Conservation (phyloP, 2,113 vertebrate species). For the Scortum barcoo region DNA sequence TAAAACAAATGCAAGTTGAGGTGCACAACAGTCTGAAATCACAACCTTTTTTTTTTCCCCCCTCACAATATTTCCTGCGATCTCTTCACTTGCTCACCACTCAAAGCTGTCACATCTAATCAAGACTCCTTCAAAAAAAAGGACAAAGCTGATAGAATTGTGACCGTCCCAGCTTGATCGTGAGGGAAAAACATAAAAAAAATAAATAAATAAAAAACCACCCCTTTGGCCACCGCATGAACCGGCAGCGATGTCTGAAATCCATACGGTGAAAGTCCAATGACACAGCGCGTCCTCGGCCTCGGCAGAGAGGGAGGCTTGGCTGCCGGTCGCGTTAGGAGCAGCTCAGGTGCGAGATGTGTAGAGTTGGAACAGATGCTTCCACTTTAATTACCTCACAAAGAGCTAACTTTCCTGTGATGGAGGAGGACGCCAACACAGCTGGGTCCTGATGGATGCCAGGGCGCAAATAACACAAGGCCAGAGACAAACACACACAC, state of each 20-base stretch:
- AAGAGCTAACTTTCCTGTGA: constrained; percentile 73
- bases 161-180: neutral
- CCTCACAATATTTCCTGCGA: neutral
- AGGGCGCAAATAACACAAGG: constrained; percentile 42
- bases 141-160: neutral
- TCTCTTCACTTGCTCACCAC: neutral
- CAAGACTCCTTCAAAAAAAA: neutral
- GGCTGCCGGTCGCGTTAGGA: constrained; percentile 40
- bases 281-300: neutral
- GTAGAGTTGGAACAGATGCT: constrained; percentile 67
- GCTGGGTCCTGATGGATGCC: constrained; percentile 75
- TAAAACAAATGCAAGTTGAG: neutral
- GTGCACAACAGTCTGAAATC: neutral
- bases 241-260: neutral
- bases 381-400: constrained; percentile 79
- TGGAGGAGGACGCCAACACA: constrained; percentile 69
- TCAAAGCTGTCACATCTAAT: neutral
- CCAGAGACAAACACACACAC: constrained; percentile 53
- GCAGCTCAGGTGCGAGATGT: constrained; percentile 70
- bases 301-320: neutral
- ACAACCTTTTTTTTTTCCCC: neutral
- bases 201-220: neutral
- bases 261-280: neutral
- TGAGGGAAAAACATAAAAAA: neutral
- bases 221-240: neutral